Evolutionary conservation across 2,797 vertebrate genomes (phyloP), one percentile per base, ranked within the genome.

Genomic region (Syndactyla subalaris): DNA sequence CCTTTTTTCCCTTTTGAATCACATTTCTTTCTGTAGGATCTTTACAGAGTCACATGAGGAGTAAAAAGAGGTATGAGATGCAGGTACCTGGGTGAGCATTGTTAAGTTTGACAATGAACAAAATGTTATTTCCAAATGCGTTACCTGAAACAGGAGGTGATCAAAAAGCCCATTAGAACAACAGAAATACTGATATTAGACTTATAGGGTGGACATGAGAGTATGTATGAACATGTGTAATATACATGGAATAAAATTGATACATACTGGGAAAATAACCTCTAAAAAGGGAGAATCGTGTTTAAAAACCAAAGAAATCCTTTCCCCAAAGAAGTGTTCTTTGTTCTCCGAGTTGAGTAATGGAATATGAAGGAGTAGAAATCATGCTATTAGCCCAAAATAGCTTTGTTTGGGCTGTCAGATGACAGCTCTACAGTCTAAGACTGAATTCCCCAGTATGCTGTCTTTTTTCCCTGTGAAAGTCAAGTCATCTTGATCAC

Each of bases 331-430:
- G 10, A 83, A 29, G 10, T 57, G 24, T 54, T 76, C 57, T 94
- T 92, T 95, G 54, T 95, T 96, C 93, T 92, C 11, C 27, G 39
- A 54, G 36, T 3, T 62, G 51, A 84, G 32, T 76, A 88, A 84
- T 91, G 79, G 51, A 84, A 66, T 71, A 81, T n/a, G 72, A 74
- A 15, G 74, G 41, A 88, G 79, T 36, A 67, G 89, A 77, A 92
- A 32, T 79, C 70, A 8, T 48, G 89, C 26, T 67, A 2, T 75
- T 81, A 93, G 58, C 87, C 70, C 73, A 70, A 66, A 94, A 72
- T 84, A 89, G 55, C 87, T 88, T 93, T 89, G 87, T 94, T 95
- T 85, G 86, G 92, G 76, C 85, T 94, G 92, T 78, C 5, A 13
- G 62, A 14, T 95, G 92, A 89, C 93, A 96, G 66, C 85, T 92